phyloP scores from a whole-genome alignment of 1,140 invertebrate species.

The Eupristina koningsbergeri region DNA sequence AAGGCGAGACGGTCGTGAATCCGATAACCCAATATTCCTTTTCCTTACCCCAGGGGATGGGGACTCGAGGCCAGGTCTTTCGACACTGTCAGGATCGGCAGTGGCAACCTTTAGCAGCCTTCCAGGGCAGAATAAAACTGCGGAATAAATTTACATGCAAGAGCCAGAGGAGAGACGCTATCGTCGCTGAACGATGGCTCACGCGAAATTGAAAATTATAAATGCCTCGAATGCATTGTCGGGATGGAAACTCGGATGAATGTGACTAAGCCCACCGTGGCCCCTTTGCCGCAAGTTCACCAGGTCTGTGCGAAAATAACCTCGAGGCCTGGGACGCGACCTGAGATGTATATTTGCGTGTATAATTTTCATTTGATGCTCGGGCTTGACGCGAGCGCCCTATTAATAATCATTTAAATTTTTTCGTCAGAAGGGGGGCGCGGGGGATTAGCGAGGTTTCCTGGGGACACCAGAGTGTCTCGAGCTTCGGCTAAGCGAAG shows the following conservation, averaged over 20 bases:
- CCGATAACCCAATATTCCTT: conserved; percentile 61
- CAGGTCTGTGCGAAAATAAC: too few relatives aligned
- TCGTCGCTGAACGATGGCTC: not conserved
- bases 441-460: not conserved
- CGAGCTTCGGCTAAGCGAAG: not conserved
- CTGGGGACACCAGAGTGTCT: not conserved
- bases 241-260: too few relatives aligned
- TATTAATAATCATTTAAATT: too few relatives aligned
- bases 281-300: too few relatives aligned
- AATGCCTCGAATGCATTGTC: not conserved
- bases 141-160: conserved; percentile 26
- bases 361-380: too few relatives aligned
- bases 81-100: not conserved
- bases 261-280: too few relatives aligned
- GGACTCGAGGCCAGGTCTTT: not conserved
- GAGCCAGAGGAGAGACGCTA: not conserved
- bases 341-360: too few relatives aligned
- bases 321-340: too few relatives aligned
- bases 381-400: too few relatives aligned
- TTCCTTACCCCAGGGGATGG: conserved; percentile 35
- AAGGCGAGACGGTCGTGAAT: conserved; percentile 56
- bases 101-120: not conserved
- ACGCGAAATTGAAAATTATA: conserved; percentile 1
- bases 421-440: too few relatives aligned
- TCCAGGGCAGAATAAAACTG: conserved; percentile 1